Evolutionary conservation across 2,888 invertebrate species (phyloP), one percentile per base, ranked within the genome.

Genomic region (Neoascia interrupta): DNA sequence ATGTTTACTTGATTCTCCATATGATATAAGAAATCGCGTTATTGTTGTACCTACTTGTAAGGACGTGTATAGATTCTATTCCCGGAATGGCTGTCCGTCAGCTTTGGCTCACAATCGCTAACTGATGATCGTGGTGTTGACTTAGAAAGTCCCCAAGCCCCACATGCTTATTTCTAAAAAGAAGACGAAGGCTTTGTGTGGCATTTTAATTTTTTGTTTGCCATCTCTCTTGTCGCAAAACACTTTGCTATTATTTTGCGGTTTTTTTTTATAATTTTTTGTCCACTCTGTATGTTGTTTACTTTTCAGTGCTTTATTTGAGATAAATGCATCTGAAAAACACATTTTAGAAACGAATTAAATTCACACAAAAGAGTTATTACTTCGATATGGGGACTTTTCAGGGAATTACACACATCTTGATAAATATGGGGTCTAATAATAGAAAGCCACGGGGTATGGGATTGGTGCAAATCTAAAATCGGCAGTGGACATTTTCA

Each of bases 401-500:
- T 23, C 10, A 45, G 31, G 37, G 53, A 61, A 61, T 41, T 56
- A 72, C n/a, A n/a, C n/a, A n/a, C n/a, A n/a, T n/a, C n/a, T 72
- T 61, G 31, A 70, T 54, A 39, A 66, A 31, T 63, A n/a, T n/a
- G n/a, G n/a, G 8, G 1, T 63, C 70, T 72, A 72, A 54, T 63
- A 72, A 72, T 72, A 72, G 70, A 72, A 47, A 41, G 47, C 34
- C n/a, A n/a, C n/a, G n/a, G n/a, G n/a, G n/a, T n/a, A n/a, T n/a
- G n/a, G n/a, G n/a, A n/a, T n/a, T n/a, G n/a, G n/a, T n/a, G n/a
- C n/a, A n/a, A 18, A 49, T 31, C 23, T 34, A 45, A 37, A 18
- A 18, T 6, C 13, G 39, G 18, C 6, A 34, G n/a, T 37, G 15
- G 23, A 31, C 19, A 11, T 19, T 11, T 5, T 31, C 3, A 3